Conservation (phyloP, 2,888 invertebrate species). For the Steromphala cineraria region DNA sequence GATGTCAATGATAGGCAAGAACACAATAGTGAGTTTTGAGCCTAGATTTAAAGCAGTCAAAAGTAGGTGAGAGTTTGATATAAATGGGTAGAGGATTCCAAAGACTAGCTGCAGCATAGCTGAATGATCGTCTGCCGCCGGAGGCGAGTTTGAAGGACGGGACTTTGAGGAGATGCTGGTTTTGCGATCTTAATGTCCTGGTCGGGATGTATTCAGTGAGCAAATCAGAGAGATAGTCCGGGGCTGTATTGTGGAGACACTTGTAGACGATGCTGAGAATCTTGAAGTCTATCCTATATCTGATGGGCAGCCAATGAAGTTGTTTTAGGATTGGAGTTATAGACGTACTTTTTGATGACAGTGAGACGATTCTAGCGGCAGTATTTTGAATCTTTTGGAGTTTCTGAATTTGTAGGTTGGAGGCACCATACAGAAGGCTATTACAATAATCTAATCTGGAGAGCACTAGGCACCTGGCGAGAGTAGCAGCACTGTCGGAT, state of each 20-base stretch:
- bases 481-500: not conserved
- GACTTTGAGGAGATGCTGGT: not conserved
- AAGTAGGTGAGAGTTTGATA: no score
- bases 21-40: no score
- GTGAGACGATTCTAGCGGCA: not conserved
- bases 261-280: not conserved
- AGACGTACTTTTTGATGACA: not conserved
- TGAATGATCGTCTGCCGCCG: not conserved
- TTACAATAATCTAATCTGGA: not conserved
- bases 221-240: not conserved
- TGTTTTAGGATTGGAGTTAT: not conserved
- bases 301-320: conserved; percentile 6
- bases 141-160: not conserved
- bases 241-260: not conserved
- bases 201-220: no score
- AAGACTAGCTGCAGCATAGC: not conserved
- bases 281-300: not conserved
- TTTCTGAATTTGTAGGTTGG: not conserved
- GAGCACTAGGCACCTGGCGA: not conserved
- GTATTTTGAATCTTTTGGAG: not conserved
- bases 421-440: not conserved
- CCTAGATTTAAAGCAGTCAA: no score
- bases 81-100: not conserved
- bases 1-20: no score
- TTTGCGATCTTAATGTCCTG: not conserved